A percentile compares a stretch with the other conserved stretches of the same genome.
phyloP scores from a whole-genome alignment of 2,797 vertebrate species.

The Sebastes nivosus region DNA sequence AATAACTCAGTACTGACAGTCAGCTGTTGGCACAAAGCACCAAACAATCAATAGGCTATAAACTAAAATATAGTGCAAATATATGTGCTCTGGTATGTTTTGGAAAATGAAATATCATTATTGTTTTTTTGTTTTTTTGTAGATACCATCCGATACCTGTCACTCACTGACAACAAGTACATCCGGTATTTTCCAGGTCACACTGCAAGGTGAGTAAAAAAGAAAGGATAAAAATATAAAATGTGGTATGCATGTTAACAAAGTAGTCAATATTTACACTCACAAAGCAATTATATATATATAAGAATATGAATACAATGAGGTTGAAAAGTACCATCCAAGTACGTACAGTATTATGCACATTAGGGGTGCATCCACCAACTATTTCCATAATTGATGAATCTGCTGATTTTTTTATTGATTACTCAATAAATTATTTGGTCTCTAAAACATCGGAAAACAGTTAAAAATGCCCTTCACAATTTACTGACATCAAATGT shows the following conservation, averaged over 20 bases:
- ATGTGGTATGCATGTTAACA: background rate
- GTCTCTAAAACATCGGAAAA: background rate
- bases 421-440: background rate
- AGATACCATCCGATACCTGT: slow-evolving; percentile 95
- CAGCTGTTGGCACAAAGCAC: slow-evolving; percentile 4
- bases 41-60: background rate
- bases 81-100: background rate
- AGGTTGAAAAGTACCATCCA: background rate
- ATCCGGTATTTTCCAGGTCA: slow-evolving; percentile 94
- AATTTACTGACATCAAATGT: background rate
- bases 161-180: slow-evolving; percentile 92
- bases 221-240: background rate
- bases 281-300: too few relatives aligned
- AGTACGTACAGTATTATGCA: background rate
- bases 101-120: background rate
- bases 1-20: background rate
- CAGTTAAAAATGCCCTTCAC: background rate
- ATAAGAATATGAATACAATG: background rate
- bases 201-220: slow-evolving; percentile 87
- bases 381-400: background rate
- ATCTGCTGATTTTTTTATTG: background rate
- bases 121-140: slow-evolving; percentile 25
- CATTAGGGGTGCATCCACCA: background rate
- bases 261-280: background rate
- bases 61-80: background rate